Conservation (phyloP, 2,888 invertebrate species). For the Athetis lepigone region DNA sequence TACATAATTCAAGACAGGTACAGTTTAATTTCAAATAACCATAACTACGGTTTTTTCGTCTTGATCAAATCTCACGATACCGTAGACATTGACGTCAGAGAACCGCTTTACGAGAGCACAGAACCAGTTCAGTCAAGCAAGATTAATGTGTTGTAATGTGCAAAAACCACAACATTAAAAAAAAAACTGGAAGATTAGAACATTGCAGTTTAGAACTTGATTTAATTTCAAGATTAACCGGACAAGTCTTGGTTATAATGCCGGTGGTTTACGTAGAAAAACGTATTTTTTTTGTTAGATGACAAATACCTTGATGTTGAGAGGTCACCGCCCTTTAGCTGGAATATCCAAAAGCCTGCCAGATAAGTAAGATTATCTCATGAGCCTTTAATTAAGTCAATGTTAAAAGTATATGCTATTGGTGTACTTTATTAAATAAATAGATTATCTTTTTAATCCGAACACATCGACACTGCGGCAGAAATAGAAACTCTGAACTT, state of each 20-base stretch:
- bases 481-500: no score
- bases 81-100: slow-evolving; percentile 41
- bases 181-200: slow-evolving; percentile 7
- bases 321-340: no score
- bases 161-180: slow-evolving; percentile 8
- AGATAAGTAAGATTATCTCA: no score
- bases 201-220: slow-evolving; percentile 8
- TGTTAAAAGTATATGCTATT: no score
- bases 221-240: not conserved
- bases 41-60: slow-evolving; percentile 5
- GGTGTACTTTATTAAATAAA: no score
- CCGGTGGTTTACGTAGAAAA: not conserved
- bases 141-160: slow-evolving; percentile 16
- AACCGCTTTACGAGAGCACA: slow-evolving; percentile 9
- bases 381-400: no score
- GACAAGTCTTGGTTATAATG: not conserved
- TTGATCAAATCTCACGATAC: slow-evolving; percentile 12
- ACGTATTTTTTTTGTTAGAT: not conserved
- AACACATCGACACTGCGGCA: no score
- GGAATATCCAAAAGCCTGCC: no score
- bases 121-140: slow-evolving; percentile 30
- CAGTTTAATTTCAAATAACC: not conserved
- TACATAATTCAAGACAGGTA: not conserved
- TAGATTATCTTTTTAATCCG: no score
- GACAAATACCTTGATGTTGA: no score